Conservation (phyloP, 1,140 invertebrate species). For the Zaprionus taronus region DNA sequence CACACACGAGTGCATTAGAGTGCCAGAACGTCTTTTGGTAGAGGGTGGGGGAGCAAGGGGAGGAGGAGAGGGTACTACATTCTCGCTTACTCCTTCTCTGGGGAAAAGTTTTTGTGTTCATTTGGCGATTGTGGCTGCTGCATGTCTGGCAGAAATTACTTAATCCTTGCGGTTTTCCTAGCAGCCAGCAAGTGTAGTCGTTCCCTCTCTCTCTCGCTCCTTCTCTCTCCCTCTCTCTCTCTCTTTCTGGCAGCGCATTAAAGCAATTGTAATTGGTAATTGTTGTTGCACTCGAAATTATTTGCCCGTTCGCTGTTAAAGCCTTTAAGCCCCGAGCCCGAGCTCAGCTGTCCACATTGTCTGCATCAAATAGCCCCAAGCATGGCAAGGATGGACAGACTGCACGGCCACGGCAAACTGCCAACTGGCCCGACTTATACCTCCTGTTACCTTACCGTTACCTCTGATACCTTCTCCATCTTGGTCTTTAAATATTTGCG, state of each 20-base stretch:
- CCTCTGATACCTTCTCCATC: not conserved
- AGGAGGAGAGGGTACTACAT: not conserved
- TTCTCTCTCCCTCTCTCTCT: not conserved
- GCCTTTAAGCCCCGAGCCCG: conserved; percentile 48
- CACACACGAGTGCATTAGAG: conserved; percentile 83
- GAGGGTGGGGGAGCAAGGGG: not conserved
- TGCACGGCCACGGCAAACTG: conserved; percentile 10
- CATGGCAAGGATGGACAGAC: not conserved
- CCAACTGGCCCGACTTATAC: conserved; percentile 33
- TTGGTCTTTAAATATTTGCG: conserved; percentile 76
- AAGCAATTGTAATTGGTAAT: conserved; percentile 80
- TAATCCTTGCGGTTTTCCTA: conserved; percentile 80
- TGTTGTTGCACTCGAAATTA: conserved; percentile 69
- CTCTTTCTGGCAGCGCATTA: conserved; percentile 43
- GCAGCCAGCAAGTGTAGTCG: conserved; percentile 52
- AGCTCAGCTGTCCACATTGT: conserved; percentile 48
- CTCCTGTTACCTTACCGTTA: conserved; percentile 19
- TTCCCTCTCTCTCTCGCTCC: conserved; percentile 33
- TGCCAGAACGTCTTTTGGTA: conserved; percentile 37
- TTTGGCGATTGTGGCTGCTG: conserved; percentile 81
- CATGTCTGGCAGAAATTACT: conserved; percentile 82
- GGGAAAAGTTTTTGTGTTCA: conserved; percentile 79
- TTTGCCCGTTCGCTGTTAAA: conserved; percentile 36
- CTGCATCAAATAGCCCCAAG: conserved; percentile 40
- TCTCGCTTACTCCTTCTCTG: conserved; percentile 5